Evolutionary conservation across 2,113 vertebrate species (phyloP).

Genomic region (Sinosuthora webbiana): DNA sequence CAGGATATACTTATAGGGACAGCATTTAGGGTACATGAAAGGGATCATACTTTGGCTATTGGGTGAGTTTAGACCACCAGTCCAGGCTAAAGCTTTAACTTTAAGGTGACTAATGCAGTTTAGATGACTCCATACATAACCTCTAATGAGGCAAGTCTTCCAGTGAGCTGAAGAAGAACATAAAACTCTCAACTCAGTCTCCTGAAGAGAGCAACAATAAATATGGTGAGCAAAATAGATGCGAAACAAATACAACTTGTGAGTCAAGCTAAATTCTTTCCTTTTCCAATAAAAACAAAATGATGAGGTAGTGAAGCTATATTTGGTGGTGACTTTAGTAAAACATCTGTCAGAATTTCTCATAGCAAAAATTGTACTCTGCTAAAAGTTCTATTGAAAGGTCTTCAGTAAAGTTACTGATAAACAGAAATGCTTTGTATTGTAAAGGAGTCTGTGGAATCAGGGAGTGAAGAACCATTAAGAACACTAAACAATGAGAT

Average conservation of each 20-base stretch:
- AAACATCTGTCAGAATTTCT: not conserved
- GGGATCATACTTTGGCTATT: not conserved
- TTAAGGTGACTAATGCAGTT: not conserved
- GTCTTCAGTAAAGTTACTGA: not conserved
- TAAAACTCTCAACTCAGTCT: not conserved
- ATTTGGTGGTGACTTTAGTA: not conserved
- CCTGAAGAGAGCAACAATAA: not conserved
- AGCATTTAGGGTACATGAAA: not conserved
- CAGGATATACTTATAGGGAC: not conserved
- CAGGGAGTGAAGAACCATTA: not conserved
- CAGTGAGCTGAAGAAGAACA: not conserved
- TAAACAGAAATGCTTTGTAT: not conserved
- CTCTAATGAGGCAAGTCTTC: not conserved
- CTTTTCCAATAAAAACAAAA: slow-evolving; percentile 15
- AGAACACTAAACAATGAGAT: not conserved
- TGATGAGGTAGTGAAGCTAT: not conserved
- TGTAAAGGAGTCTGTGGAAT: not conserved
- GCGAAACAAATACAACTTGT: not conserved
- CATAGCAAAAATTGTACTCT: not conserved
- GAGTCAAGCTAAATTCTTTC: not conserved
- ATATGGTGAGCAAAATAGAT: not conserved
- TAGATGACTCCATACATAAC: not conserved
- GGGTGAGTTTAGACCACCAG: not conserved
- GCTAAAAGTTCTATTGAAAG: not conserved
- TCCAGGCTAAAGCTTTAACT: not conserved